These are phyloP conservation scores for Aselliscus stoliczkanus DNA, from an alignment of 2,797 vertebrate species.

Conservation along the genomic window DNA sequence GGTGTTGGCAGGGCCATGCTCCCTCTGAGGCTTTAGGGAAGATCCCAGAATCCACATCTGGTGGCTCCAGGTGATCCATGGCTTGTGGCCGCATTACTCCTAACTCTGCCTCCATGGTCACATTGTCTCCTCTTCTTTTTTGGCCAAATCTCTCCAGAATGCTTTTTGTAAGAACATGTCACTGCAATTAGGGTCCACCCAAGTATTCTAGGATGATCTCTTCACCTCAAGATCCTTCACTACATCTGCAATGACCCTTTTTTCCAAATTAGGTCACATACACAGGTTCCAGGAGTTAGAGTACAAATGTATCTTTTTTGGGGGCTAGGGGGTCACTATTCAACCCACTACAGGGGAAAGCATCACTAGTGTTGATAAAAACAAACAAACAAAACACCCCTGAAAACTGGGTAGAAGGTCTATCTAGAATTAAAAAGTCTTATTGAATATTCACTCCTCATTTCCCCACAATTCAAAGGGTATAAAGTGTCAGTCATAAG, in stretches of 20 bases:
- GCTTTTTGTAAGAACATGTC: background rate
- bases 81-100: rapidly evolving
- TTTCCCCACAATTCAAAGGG: background rate
- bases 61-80: rapidly evolving
- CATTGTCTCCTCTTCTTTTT: background rate
- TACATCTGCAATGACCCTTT: background rate
- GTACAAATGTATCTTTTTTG: rapidly evolving
- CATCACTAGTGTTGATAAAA: background rate
- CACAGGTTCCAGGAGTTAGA: background rate
- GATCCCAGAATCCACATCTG: background rate
- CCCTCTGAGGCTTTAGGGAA: background rate
- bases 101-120: background rate
- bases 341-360: background rate
- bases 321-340: background rate
- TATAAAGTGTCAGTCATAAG: background rate
- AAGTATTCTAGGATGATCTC: background rate
- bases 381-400: background rate
- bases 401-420: background rate
- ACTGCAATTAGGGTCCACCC: rapidly evolving
- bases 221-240: background rate
- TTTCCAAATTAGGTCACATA: background rate
- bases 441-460: background rate
- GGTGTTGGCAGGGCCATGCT: rapidly evolving
- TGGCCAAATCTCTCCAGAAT: background rate
- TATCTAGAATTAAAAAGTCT: background rate